Evolutionary conservation across 2,888 invertebrate genomes (phyloP).

Genomic region (Drosophila phalerata): DNA sequence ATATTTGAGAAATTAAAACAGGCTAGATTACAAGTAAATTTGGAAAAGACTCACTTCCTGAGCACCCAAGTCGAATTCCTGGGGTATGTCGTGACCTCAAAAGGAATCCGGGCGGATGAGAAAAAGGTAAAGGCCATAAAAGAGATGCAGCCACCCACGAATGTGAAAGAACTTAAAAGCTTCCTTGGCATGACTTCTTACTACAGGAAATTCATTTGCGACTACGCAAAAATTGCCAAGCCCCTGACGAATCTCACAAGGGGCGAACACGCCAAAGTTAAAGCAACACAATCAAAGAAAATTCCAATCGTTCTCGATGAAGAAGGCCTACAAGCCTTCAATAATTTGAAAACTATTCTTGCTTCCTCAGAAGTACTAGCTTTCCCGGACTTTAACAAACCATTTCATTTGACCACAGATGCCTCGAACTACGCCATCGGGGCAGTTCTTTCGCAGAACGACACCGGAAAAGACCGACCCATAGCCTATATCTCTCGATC

Average conservation of each 20-base stretch:
- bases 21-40: too few species aligned
- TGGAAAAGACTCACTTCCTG: too few species aligned
- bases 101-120: neutral
- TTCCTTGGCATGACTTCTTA: neutral
- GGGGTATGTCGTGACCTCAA: slow-evolving; percentile 1
- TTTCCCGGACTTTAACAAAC: neutral
- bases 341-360: neutral
- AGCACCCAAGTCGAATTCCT: slow-evolving; percentile 11
- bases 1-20: too few species aligned
- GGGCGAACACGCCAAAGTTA: neutral
- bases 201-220: too few species aligned
- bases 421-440: neutral
- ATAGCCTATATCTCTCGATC: neutral
- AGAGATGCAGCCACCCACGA: slow-evolving; percentile 3
- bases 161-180: slow-evolving; percentile 6
- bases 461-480: neutral
- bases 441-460: neutral
- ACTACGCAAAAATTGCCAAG: slow-evolving; percentile 5
- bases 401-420: neutral
- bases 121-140: neutral
- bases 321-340: neutral
- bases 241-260: neutral
- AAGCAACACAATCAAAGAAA: neutral
- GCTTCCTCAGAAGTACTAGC: neutral
- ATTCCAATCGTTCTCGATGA: neutral